Evolutionary conservation across 2,797 vertebrate genomes (phyloP).

Genomic region (Chrosomus eos): DNA sequence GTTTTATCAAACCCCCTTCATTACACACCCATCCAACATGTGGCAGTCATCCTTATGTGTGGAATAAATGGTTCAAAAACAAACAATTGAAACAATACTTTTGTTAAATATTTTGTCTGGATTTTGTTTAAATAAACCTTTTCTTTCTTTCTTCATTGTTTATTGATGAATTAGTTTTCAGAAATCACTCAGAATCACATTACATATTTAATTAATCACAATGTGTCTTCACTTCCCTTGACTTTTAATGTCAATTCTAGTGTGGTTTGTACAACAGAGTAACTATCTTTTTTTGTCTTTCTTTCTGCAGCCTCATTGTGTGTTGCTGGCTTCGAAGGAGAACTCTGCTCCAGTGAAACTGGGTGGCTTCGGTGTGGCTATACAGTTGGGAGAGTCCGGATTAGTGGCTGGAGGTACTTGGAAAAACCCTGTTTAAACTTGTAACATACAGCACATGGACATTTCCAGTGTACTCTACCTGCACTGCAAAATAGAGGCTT

Average conservation of each 20-base stretch:
- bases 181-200: background rate
- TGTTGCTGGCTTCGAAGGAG: constrained; percentile 96
- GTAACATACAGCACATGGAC: background rate
- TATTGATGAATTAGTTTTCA: background rate
- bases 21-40: background rate
- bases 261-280: background rate
- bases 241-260: background rate
- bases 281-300: background rate
- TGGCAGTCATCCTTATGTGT: background rate
- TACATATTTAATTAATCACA: background rate
- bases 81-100: background rate
- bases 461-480: constrained; percentile 19
- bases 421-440: background rate
- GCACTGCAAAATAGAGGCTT: background rate
- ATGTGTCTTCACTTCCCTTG: background rate
- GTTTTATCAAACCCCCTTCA: background rate
- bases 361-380: constrained; percentile 97
- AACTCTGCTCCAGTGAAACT: constrained; percentile 97
- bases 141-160: background rate
- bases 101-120: background rate
- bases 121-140: background rate
- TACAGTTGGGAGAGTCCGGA: constrained; percentile 96
- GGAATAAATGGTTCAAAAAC: background rate
- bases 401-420: constrained; percentile 94
- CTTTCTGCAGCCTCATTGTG: constrained; percentile 90